Percentiles rank a stretch among this genome's conserved stretches.
Conservation (phyloP, 2,888 invertebrate genomes). For the Ophion ventricosus region DNA sequence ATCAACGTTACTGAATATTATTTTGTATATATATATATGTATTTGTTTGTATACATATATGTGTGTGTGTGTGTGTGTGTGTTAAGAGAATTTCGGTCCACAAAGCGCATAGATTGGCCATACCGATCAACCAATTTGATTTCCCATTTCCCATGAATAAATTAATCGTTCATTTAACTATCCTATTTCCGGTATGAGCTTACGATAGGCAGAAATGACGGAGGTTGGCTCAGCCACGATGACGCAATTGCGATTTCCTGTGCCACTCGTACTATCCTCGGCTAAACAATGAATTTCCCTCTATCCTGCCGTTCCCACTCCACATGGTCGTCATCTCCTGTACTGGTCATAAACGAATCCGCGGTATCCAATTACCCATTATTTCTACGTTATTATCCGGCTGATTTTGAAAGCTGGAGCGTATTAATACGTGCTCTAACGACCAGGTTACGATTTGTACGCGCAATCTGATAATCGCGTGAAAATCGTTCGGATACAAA, state of each 20-base stretch:
- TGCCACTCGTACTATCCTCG: slow-evolving; percentile 4
- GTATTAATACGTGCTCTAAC: not conserved
- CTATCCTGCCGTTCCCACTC: not conserved
- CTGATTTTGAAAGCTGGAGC: too few relatives aligned
- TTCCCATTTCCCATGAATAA: slow-evolving; percentile 59
- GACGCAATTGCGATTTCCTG: slow-evolving; percentile 34
- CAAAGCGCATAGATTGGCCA: slow-evolving; percentile 19
- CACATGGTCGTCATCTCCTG: not conserved
- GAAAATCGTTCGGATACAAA: too few relatives aligned
- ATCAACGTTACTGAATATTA: slow-evolving; percentile 60
- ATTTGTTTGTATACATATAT: not conserved
- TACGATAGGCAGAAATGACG: not conserved
- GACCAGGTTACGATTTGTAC: not conserved
- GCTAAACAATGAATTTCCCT: slow-evolving; percentile 48
- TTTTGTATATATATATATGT: not conserved
- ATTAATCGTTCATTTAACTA: slow-evolving; percentile 64
- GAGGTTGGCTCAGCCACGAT: not conserved
- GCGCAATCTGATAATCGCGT: not conserved
- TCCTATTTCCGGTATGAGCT: slow-evolving; percentile 38
- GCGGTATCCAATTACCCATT: not conserved
- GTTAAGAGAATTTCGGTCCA: slow-evolving; percentile 10
- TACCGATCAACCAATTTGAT: slow-evolving; percentile 56
- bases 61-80: not conserved
- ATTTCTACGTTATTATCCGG: not conserved
- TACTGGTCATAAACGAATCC: not conserved